phyloP scores from a whole-genome alignment of 2,888 invertebrate species.

The Acrocyrtus sp. region DNA sequence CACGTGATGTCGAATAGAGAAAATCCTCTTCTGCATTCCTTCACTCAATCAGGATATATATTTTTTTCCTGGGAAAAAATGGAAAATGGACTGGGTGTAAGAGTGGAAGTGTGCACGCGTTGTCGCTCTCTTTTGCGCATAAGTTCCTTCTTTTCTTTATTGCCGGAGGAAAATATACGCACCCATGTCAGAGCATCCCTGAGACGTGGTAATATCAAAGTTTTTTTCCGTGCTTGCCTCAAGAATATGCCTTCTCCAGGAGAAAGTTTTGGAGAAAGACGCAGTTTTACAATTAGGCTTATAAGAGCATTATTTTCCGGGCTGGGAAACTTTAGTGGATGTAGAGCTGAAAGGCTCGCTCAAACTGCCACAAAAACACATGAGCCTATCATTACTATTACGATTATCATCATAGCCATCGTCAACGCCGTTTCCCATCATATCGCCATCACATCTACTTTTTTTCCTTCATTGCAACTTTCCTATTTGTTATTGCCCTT shows the following conservation, averaged over 20 bases:
- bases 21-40: not conserved
- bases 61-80: too few relatives aligned
- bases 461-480: not conserved
- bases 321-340: too few relatives aligned
- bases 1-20: not conserved
- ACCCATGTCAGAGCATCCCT: not conserved
- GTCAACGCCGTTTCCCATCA: slow-evolving; percentile 24
- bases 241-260: too few relatives aligned
- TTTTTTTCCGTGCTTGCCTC: too few relatives aligned
- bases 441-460: slow-evolving; percentile 17
- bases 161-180: not conserved
- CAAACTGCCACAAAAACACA: slow-evolving; percentile 9
- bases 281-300: too few relatives aligned
- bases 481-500: not conserved
- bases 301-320: too few relatives aligned
- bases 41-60: not conserved
- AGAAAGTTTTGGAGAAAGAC: too few relatives aligned
- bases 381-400: slow-evolving; percentile 21
- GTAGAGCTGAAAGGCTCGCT: too few relatives aligned
- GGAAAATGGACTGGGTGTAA: not conserved
- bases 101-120: too few relatives aligned
- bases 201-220: too few relatives aligned
- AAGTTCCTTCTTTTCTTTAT: not conserved
- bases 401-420: slow-evolving; percentile 30
- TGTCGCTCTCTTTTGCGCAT: too few relatives aligned